These are phyloP conservation scores for Lasioglossum zephyrum DNA, from an alignment of 2,888 invertebrate species.

Conservation along the genomic window DNA sequence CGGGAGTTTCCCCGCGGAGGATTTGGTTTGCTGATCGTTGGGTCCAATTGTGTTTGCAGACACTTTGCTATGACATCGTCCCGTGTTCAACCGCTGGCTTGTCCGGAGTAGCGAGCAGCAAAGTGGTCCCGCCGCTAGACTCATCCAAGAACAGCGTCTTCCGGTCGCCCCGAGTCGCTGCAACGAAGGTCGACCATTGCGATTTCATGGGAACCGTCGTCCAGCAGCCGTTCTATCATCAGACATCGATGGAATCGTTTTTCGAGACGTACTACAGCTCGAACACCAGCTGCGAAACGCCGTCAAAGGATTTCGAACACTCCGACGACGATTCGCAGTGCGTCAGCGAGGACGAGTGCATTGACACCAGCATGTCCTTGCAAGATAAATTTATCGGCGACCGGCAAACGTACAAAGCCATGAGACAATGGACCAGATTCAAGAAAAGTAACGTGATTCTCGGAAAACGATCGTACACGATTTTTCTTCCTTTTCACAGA, in stretches of 20 bases:
- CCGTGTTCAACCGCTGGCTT: slow-evolving; percentile 68
- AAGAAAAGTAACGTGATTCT: slow-evolving; percentile 67
- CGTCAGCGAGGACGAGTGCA: slow-evolving; percentile 12
- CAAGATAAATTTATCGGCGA: slow-evolving; percentile 60
- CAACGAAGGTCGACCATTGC: slow-evolving; percentile 62
- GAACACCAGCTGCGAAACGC: slow-evolving; percentile 54
- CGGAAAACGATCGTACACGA: background rate
- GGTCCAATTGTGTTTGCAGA: slow-evolving; percentile 34
- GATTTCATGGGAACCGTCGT: slow-evolving; percentile 66
- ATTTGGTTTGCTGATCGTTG: background rate
- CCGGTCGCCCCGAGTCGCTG: slow-evolving; percentile 55
- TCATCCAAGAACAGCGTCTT: slow-evolving; percentile 67
- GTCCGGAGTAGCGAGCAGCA: slow-evolving; percentile 67
- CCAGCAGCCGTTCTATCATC: slow-evolving; percentile 51
- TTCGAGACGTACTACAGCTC: slow-evolving; percentile 64
- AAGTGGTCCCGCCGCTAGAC: slow-evolving; percentile 68
- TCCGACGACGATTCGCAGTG: slow-evolving; percentile 1
- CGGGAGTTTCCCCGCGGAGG: background rate
- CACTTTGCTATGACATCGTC: slow-evolving; percentile 29
- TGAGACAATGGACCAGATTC: slow-evolving; percentile 77
- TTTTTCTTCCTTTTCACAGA: background rate
- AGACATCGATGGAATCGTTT: slow-evolving; percentile 74
- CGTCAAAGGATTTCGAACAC: slow-evolving; percentile 28
- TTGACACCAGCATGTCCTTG: slow-evolving; percentile 25
- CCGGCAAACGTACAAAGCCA: slow-evolving; percentile 73